phyloP scores from a whole-genome alignment of 30 jellyfish, hydroid and myxozoan species.

The Chrysaora quinquecirrha region DNA sequence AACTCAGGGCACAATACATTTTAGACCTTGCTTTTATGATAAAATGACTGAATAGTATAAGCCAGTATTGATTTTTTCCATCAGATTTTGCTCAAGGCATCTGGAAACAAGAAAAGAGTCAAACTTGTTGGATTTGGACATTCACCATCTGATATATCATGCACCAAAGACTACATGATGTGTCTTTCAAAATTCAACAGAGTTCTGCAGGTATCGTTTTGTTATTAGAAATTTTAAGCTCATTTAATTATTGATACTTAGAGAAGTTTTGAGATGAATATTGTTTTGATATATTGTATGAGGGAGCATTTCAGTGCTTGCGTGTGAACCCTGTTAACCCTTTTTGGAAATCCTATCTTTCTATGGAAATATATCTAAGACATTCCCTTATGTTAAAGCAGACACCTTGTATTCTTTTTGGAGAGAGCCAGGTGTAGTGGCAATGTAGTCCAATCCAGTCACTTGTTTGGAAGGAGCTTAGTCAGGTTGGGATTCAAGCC shows the following conservation, averaged over 20 bases:
- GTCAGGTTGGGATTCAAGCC: too few relatives aligned
- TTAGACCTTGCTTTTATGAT: background rate
- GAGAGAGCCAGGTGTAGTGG: too few relatives aligned
- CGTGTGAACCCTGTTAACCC: background rate
- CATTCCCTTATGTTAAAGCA: too few relatives aligned
- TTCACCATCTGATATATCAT: conserved; percentile 75
- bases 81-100: conserved; percentile 60
- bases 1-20: too few relatives aligned
- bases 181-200: conserved; percentile 47
- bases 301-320: background rate
- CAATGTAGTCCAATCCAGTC: too few relatives aligned
- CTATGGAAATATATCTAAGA: background rate
- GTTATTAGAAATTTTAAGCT: background rate
- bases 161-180: conserved; percentile 76
- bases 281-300: background rate
- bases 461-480: too few relatives aligned
- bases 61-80: background rate
- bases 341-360: background rate
- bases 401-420: too few relatives aligned
- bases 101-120: conserved; percentile 25
- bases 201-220: conserved; percentile 34
- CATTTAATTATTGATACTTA: background rate
- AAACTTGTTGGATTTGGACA: conserved; percentile 76
- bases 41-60: background rate
- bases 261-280: background rate